Evolutionary conservation across 2,113 vertebrate genomes (phyloP), one percentile per base, ranked within the genome.

Genomic region (Ceyx melanurus): DNA sequence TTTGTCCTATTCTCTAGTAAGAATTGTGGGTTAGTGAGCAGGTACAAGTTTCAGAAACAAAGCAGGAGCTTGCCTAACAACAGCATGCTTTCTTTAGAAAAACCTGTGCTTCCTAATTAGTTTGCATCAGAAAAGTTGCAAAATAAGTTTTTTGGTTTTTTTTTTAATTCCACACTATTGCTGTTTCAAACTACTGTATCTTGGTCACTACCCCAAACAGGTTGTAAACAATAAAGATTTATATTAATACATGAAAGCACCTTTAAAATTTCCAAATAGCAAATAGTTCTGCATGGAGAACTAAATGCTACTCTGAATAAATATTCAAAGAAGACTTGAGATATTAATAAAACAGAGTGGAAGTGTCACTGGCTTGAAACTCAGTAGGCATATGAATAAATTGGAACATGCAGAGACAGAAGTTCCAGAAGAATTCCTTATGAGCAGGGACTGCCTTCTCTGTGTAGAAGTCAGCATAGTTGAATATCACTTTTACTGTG

Each of bases 21-120:
- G 82, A 92, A 74, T 85, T 92, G 78, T 77, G 82, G 40, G 26
- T 79, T 87, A 66, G 22, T 71, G 82, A 89, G 66, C 31, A 94
- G 86, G 73, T 82, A 62, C 11, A 51, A 35, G 71, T 35, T 93
- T 88, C 64, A 76, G 89, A 93, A 89, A 70, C 37, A 92, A 93
- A 94, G 66, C 50, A 79, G 54, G 82, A 86, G 22, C 89, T 92
- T 89, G 87, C 89, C 75, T 89, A 93, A 96, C 79, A 70, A 73
- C 89, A 74, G 60, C 37, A 85, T 20, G 51, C 78, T 89, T 92
- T 70, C 71, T 91, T 96, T 88, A 91, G 74, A 73, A 84, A 86
- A 89, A 64, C 62, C 56, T 26, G 28, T 53, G 35, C 43, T 96
- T 96, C 87, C 92, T 80, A 83, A 70, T 80, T 88, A 88, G 75